Percentiles rank a stretch among this genome's conserved stretches.
Conservation (phyloP, 2,888 invertebrate species). For the Peribatodes rhomboidaria region DNA sequence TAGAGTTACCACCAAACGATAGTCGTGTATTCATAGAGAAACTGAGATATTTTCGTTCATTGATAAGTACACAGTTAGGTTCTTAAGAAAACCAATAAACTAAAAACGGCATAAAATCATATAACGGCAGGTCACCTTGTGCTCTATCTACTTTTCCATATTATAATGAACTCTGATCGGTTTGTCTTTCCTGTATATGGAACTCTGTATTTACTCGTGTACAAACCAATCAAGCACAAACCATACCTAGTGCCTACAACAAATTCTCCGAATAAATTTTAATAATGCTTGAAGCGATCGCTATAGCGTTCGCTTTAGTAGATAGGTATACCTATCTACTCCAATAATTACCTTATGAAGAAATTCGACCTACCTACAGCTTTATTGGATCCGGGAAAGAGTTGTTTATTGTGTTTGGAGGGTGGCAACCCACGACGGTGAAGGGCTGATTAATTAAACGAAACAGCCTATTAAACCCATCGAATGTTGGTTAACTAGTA, state of each 20-base stretch:
- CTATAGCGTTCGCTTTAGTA: too few relatives aligned
- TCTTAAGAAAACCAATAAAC: too few relatives aligned
- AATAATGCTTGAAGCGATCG: conserved; percentile 27
- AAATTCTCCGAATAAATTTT: conserved; percentile 13
- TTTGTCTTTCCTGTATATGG: neutral
- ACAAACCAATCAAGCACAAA: neutral
- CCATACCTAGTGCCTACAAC: neutral
- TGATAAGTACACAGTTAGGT: too few relatives aligned
- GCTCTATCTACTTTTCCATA: too few relatives aligned
- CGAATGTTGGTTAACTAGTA: neutral
- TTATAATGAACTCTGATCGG: too few relatives aligned
- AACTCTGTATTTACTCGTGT: too few relatives aligned
- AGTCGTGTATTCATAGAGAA: neutral
- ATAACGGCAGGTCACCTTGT: too few relatives aligned
- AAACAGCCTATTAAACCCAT: neutral
- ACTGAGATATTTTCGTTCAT: too few relatives aligned
- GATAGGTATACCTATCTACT: conserved; percentile 23
- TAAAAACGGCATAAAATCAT: too few relatives aligned
- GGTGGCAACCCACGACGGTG: conserved; percentile 21
- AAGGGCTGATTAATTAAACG: conserved; percentile 2
- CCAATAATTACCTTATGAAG: conserved; percentile 42
- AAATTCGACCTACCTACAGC: conserved; percentile 42
- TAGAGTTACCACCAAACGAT: neutral
- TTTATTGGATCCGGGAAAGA: conserved; percentile 51
- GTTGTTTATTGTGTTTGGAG: conserved; percentile 52